Base-by-base conservation (phyloP, 2,888 invertebrate species). In the Isoperla grammatica region DNA sequence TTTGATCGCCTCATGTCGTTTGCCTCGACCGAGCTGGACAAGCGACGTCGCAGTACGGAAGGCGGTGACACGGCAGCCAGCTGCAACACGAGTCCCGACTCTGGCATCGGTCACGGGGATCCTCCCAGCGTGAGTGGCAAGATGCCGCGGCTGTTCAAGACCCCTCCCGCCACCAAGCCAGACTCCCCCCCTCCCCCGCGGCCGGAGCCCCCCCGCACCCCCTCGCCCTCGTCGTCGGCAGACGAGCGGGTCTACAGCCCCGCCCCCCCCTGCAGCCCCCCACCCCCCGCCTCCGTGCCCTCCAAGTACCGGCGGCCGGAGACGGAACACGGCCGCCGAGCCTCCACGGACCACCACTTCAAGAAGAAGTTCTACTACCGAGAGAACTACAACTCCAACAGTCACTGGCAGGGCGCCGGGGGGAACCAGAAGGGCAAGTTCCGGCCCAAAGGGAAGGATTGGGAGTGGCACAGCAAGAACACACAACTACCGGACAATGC, bases 1-100 rank as follows among this genome's bases (percentile, higher is more conserved):
- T 95, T 96, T 79, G 95, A 95, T 77, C 87, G 93, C 67, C 80
- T 95, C 69, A 91, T 95, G 67, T 94, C 93, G 61, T 91, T 94
- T 73, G 95, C 95, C 53, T 92, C 94, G 42, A 93, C 91, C 13
- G 95, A 95, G 71, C 80, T 94, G 73, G 93, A 90, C 73, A 88
- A 91, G 75, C 85, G 92, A 71, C 83, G 91, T 61, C 81, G 90
- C 62, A 90, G 90, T 42, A 86, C 87, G 0, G 91, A 92, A 75
- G 88, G 88, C 68, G 64, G 65, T 13, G 62, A 62, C 74, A 76
- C 66, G 74, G 67, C 66, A 19, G 65, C 67, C n/a, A 82, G 87
- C 69, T 87, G 87, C 72, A 90, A 90, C 74, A 91, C 91, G 50
- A 90, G 90, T 65, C 91, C 92, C 11, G 92, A 91, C 76, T 88